Evolutionary conservation across 2,888 invertebrate genomes (phyloP), one percentile per base, ranked within the genome.

Genomic region (Amphipyra tragopoginis): DNA sequence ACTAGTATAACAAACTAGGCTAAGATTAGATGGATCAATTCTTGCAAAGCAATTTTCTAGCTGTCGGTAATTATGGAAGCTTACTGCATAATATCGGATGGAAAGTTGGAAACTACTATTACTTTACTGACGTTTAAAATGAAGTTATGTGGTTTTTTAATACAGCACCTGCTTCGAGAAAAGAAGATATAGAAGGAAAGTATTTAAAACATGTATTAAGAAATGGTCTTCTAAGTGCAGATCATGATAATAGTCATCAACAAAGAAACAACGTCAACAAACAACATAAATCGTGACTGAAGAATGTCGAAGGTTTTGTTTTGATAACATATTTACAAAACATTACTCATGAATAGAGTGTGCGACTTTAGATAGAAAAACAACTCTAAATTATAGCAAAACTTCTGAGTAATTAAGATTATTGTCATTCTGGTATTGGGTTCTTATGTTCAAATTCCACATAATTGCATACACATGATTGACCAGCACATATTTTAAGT

Each of bases 11-110:
- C 21, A 8, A 66, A 56, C 40, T 43, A 33, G 34, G 36, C 33
- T 65, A 48, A 62, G 44, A 63, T 58, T 65, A 49, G 54, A 45
- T 38, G 6, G 11, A 40, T 44, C 34, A 21, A 48, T 69, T 55
- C 58, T 63, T 45, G 63, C 56, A 58, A 74, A 71, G 70, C 67
- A 67, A 75, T 65, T 80, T 74, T 76, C 61, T 61, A 63, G 56
- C 48, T 67, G 55, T 58, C 15, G 26, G 65, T 65, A 72, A 76
- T 79, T 65, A 75, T 72, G 66, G 63, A 63, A 73, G 70, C 62
- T 72, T 62, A 77, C 67, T 71, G 72, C 65, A 61, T 56, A 59
- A 72, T 71, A 76, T 61, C 56, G 64, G 58, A 65, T 74, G 67
- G 79, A 81, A 80, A 81, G 77, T 71, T 72, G 55, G 6, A 52